Evolutionary conservation across 2,797 vertebrate species (phyloP).

Genomic region (Carapus acus): DNA sequence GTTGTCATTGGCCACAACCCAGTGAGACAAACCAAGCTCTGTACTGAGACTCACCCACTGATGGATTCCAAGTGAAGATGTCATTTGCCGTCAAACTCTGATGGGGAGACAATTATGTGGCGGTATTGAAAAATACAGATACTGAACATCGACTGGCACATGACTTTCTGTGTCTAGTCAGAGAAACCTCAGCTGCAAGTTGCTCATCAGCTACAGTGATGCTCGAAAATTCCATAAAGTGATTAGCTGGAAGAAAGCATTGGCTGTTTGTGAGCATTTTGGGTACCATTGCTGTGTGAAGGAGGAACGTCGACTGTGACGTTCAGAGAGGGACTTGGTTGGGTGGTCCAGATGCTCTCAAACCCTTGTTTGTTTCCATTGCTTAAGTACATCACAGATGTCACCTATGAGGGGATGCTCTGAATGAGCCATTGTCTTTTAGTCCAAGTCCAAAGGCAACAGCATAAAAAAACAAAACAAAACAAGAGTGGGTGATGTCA

Average conservation of each 20-base stretch:
- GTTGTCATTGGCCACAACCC: slow-evolving; percentile 32
- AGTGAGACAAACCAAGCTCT: slow-evolving; percentile 51
- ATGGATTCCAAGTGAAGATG: slow-evolving; percentile 57
- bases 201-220: slow-evolving; percentile 1
- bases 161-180: too few relatives aligned
- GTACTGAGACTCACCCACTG: slow-evolving; percentile 54
- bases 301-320: not conserved
- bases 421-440: slow-evolving; percentile 56
- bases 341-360: slow-evolving; percentile 27
- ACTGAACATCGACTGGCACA: slow-evolving; percentile 15
- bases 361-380: slow-evolving; percentile 28
- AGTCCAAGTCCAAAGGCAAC: slow-evolving; percentile 27
- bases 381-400: slow-evolving; percentile 30
- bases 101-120: slow-evolving; percentile 17
- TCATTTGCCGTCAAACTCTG: slow-evolving; percentile 41
- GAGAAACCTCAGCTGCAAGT: too few relatives aligned
- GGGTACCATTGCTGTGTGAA: not conserved
- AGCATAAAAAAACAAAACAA: slow-evolving; percentile 7
- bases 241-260: too few relatives aligned
- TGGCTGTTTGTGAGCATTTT: too few relatives aligned
- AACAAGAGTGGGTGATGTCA: slow-evolving; percentile 37
- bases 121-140: slow-evolving; percentile 18
- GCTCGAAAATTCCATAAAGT: slow-evolving; percentile 3
- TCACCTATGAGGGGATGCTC: slow-evolving; percentile 22
- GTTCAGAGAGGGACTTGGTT: slow-evolving; percentile 17